Base-by-base conservation (phyloP, 2,113 vertebrate genomes). In the Tupaia chinensis region DNA sequence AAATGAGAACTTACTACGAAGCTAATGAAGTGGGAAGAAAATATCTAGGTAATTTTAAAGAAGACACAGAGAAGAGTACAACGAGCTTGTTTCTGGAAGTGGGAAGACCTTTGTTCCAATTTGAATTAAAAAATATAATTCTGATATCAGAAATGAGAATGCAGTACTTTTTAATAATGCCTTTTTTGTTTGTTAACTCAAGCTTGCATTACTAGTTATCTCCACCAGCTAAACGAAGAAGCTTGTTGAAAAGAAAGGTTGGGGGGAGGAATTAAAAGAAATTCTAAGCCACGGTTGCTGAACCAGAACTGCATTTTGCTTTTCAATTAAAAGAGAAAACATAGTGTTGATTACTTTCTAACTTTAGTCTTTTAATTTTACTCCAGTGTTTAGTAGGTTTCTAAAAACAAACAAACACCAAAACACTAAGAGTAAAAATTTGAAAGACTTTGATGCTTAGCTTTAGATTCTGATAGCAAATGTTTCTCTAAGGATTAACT, bases 321-420 rank as follows among this genome's bases (percentile, higher is more conserved):
- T 97, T 98, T 97, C 87, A 98, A 97, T 98, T 98, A 97, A 97
- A 98, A 98, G 87, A 66, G 72, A 98, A 98, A 98, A 94, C 82
- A 95, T 4, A 70, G 2, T 15, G 3, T 96, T 98, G 97, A 98
- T 98, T 98, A 97, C 89, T 97, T 98, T 97, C 93, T 93, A 98
- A 97, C 91, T 95, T 95, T 95, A 94, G 87, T 95, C 95, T 94
- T 74, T 96, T 96, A 91, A 97, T 96, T 97, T 98, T 90, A 93
- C 66, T 87, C 44, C 53, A 73, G 83, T 91, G 89, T 96, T 97
- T 84, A 89, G 89, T 84, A 56, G 83, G 78, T 93, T 34, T 69
- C 82, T 80, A 54, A 77, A 70, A 93, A 77, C 54, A 22, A 83
- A 54, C 63, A 69, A 79, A 44, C 44, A 44, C 44, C 44, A 44